Conservation (phyloP, 53 echinoderm and acorn worm species). For the Temnopleurus reevesii region DNA sequence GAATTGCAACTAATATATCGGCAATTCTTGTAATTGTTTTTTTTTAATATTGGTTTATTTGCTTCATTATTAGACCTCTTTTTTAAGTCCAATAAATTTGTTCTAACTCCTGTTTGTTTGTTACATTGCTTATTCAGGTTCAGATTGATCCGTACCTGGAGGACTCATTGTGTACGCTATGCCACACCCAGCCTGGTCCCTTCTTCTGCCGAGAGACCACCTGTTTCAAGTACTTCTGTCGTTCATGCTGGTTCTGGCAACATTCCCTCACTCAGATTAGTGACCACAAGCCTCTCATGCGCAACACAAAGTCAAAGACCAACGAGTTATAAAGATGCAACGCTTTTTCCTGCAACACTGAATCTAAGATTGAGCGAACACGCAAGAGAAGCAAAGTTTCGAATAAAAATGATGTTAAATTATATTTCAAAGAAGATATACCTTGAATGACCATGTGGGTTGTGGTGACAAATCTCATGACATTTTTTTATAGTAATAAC, state of each 20-base stretch:
- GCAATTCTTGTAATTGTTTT: no score
- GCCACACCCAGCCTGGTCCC: slow-evolving; percentile 90
- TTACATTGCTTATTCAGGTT: slow-evolving; percentile 59
- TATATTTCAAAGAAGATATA: neutral
- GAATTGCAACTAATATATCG: no score
- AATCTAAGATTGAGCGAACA: neutral
- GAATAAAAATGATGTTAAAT: neutral
- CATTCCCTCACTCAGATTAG: slow-evolving; percentile 88
- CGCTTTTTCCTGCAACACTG: neutral
- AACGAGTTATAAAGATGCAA: neutral
- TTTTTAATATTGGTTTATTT: no score
- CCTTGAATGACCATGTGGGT: slow-evolving; percentile 1
- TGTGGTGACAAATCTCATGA: neutral
- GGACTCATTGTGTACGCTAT: slow-evolving; percentile 92
- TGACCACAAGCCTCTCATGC: slow-evolving; percentile 96
- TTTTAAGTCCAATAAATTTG: no score
- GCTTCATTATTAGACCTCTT: no score
- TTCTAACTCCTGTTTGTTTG: neutral
- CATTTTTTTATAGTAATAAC: neutral
- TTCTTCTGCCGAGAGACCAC: slow-evolving; percentile 97
- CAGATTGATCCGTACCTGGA: slow-evolving; percentile 98
- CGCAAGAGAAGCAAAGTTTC: neutral
- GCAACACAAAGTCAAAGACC: slow-evolving; percentile 86
- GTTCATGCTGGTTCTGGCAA: slow-evolving; percentile 99
- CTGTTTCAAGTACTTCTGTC: slow-evolving; percentile 99